Conservation (phyloP, 2,797 vertebrate species). For the Serranus cabrilla region DNA sequence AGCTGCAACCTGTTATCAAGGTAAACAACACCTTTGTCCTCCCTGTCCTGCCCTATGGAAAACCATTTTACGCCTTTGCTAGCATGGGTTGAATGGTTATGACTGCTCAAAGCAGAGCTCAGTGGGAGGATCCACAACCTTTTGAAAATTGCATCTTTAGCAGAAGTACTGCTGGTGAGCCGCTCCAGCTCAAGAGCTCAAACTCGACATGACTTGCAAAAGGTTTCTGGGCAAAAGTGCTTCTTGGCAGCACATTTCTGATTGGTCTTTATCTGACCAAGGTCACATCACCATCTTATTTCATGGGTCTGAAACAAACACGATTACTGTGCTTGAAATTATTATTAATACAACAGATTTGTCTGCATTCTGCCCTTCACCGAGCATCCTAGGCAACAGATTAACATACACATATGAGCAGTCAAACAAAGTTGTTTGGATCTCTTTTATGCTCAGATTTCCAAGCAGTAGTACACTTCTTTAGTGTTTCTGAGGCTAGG, state of each 20-base stretch:
- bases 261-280: not conserved
- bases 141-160: not conserved
- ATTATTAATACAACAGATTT: not conserved
- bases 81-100: too few species aligned
- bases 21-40: constrained; percentile 21
- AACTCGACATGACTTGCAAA: not conserved
- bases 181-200: not conserved
- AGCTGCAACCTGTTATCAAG: not conserved
- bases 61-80: not conserved
- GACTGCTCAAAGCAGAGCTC: not conserved
- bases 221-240: not conserved
- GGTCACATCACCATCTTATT: not conserved
- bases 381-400: not conserved
- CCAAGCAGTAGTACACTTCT: not conserved
- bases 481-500: not conserved
- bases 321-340: not conserved
- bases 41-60: not conserved
- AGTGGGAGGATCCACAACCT: not conserved
- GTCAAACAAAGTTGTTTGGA: not conserved
- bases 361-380: not conserved
- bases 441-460: not conserved
- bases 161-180: not conserved
- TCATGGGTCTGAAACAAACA: not conserved
- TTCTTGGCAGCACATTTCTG: not conserved
- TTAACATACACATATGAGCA: not conserved